Percentiles rank a stretch among this genome's conserved stretches.
Evolutionary conservation across 1,140 invertebrate species (phyloP).

Genomic region (Popillia japonica): DNA sequence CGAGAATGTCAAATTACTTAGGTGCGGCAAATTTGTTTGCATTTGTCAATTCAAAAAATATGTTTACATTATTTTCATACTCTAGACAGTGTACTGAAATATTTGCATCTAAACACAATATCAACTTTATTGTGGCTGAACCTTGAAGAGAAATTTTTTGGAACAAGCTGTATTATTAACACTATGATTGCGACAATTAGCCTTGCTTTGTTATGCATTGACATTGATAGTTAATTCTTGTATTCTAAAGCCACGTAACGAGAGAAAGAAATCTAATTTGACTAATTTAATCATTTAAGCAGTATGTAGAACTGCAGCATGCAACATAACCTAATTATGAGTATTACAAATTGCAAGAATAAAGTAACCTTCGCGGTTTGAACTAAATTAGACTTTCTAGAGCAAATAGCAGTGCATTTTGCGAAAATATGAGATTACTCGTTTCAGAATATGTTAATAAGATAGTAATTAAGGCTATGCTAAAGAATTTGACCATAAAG

Average conservation of each 20-base stretch:
- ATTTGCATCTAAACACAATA: not conserved
- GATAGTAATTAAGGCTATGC: not conserved
- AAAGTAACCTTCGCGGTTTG: not conserved
- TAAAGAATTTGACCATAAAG: not conserved
- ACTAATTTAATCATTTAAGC: not conserved
- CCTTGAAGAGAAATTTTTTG: no score
- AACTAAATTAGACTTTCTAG: not conserved
- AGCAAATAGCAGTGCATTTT: no score
- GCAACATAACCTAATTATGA: not conserved
- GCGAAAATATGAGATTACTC: not conserved
- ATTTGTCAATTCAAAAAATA: not conserved
- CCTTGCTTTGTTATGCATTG: not conserved
- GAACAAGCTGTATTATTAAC: no score
- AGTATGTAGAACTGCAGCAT: not conserved
- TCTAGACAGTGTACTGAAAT: not conserved
- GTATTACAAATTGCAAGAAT: conserved; percentile 5
- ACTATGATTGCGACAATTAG: not conserved
- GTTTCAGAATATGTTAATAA: not conserved
- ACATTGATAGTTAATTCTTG: not conserved
- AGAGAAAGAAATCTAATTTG: not conserved
- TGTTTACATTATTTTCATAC: not conserved
- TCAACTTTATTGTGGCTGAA: not conserved
- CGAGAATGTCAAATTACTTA: no score
- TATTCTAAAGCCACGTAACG: not conserved
- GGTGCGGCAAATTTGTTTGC: no score